Base-by-base conservation (phyloP, 23 tunicate species). In the Phallusia fumigata region DNA sequence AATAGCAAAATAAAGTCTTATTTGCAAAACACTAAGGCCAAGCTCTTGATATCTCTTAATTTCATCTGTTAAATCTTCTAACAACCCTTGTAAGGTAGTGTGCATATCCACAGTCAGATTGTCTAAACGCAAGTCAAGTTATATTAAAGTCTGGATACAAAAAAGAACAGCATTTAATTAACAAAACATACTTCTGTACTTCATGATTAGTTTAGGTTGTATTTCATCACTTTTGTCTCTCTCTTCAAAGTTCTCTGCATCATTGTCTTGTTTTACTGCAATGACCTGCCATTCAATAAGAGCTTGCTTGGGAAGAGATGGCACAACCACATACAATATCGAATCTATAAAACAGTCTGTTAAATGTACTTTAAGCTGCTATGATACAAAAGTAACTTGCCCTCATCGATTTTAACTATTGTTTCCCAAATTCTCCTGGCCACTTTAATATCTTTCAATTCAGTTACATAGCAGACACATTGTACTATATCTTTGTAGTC, bases 241-340 rank as follows among this genome's bases (percentile, higher is more conserved):
- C 8, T 40, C 47, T 40, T 40, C 47, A 5, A 40, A 40, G 10
- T 3, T 40, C 2, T 58, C 13, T 58, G 16, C 15, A 21, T 58
- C 69, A 58, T 58, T 58, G 22, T 28, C 51, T 69, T 77, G n/a
- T 77, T n/a, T 58, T 8, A 24, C 69, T 10, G 89, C 86, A 18
- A 90, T 64, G 22, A 80, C 87, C 65, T 94, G 95, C 98, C 98
- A 94, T 82, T 94, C 98, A 3, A 89, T 84, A 12, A 33, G 26
- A 0, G 90, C 90, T 3, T 35, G 32, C 40, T 86, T 86, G 19
- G 98, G 98, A 28, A 94, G 85, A 35, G 86, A 36, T 32, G 81
- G 49, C 16, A 94, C 88, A 33, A 77, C 83, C 8, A 94, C 87
- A 81, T 80, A 94, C 1, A 85, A 49, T 15, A 86, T 32, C 3